Conservation (phyloP, 2,797 vertebrate genomes). For the Carcharodon carcharias region DNA sequence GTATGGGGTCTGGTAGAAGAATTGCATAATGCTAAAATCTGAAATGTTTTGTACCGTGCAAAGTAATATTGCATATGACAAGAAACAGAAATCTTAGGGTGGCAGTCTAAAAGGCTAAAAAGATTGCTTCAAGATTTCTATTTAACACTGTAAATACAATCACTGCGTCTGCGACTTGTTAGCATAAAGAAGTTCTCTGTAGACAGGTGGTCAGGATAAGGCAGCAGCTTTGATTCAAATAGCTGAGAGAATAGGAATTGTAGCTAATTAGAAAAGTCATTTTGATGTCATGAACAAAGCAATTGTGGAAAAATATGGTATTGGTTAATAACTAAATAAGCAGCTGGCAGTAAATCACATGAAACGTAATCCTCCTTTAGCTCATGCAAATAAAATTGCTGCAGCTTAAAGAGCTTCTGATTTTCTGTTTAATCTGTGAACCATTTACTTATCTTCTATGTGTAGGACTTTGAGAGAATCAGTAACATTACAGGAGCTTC, state of each 20-base stretch:
- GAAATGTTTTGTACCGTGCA: background rate
- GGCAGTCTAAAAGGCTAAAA: background rate
- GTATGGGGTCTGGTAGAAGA: background rate
- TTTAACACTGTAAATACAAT: background rate
- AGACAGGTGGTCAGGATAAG: slow-evolving; percentile 22
- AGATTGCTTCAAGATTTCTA: background rate
- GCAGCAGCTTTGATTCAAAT: slow-evolving; percentile 31
- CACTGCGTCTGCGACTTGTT: background rate
- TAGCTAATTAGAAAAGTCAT: slow-evolving; percentile 27
- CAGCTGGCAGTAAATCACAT: slow-evolving; percentile 28
- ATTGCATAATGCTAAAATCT: background rate
- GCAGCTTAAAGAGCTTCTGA: background rate
- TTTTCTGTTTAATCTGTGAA: slow-evolving; percentile 6
- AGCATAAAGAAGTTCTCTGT: background rate
- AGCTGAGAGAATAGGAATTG: slow-evolving; percentile 25
- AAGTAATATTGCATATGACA: background rate
- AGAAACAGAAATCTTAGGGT: background rate
- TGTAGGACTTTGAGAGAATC: background rate
- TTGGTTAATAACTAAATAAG: background rate
- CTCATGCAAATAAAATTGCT: background rate
- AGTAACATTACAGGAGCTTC: background rate
- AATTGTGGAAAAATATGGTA: slow-evolving; percentile 24
- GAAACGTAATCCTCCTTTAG: background rate
- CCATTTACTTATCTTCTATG: background rate
- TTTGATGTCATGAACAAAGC: slow-evolving; percentile 23